Base-by-base conservation (phyloP, 2,797 vertebrate species). In the Intellagama lesueurii region DNA sequence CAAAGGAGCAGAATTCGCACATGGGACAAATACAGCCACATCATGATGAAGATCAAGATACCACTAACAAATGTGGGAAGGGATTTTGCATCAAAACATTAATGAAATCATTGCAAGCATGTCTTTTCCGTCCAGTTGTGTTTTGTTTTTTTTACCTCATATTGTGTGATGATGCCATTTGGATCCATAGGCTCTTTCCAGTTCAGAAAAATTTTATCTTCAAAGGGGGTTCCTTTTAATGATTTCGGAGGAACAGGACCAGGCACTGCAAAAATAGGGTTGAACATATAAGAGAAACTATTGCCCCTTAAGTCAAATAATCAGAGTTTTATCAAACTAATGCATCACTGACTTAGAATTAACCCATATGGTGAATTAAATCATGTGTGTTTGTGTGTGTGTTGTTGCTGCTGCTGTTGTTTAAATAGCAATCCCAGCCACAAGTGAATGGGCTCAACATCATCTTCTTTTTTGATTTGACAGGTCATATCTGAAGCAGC, bases 181-280 rank as follows among this genome's bases (percentile, higher is more conserved):
- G 99, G 98, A 95, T 99, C 98, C 89, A 98, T 73, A 49, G 99
- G 99, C 92, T 99, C 98, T 93, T 99, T 99, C 99, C 99, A 99
- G 94, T 98, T 98, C 89, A 99, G 97, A 89, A 98, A 98, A 95
- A 99, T 99, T 91, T 98, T 98, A 95, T 99, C 99, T 97, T 99
- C 99, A 94, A 98, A 99, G 19, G 98, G 98, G 86, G 98, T 98
- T 94, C 98, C 98, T 96, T 97, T 98, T 79, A 99, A 96, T 0
- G 99, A 99, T 95, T 97, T 97, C 91, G 96, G 97, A 92, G 99
- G 99, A 95, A 99, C 98, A 24, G 97, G 95, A 81, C 99, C 98
- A 88, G 99, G 99, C 90, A 99, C 99, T 99, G 96, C 83, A 97
- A 96, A 94, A 9, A 90, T 88, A 94, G n/a, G 87, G 87, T 83